These are phyloP conservation scores for Macquaria australasica DNA, from an alignment of 2,113 vertebrate species.

Conservation along the genomic window DNA sequence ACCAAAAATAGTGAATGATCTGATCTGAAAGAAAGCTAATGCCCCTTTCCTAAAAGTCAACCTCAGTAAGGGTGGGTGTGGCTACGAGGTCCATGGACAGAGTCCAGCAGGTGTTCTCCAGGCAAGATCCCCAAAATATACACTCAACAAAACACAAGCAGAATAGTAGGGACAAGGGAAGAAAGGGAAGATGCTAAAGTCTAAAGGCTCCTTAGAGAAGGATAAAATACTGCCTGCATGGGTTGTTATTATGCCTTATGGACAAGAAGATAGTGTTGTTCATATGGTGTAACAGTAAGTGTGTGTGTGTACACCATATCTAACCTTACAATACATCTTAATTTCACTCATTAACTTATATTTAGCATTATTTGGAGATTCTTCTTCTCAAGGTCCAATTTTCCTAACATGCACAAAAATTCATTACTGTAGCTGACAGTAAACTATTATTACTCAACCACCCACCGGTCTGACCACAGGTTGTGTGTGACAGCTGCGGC, in stretches of 20 bases:
- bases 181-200: not conserved
- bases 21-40: not conserved
- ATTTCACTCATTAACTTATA: not conserved
- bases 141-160: constrained; percentile 76
- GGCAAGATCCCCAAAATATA: constrained; percentile 85
- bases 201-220: not conserved
- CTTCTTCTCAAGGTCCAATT: not conserved
- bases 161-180: not conserved
- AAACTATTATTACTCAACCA: constrained; percentile 46
- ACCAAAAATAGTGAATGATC: not conserved
- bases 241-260: not conserved
- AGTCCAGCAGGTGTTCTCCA: constrained; percentile 84
- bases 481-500: constrained; percentile 69
- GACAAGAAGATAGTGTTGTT: not conserved
- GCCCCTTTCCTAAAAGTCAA: not conserved
- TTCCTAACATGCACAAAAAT: constrained; percentile 4
- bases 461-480: constrained; percentile 15
- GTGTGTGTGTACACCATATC: not conserved
- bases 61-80: constrained; percentile 58
- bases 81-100: constrained; percentile 72
- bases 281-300: not conserved
- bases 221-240: not conserved
- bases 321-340: not conserved
- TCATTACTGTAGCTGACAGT: constrained; percentile 23
- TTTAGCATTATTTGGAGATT: not conserved